phyloP scores from a whole-genome alignment of 2,113 vertebrate genomes.

The Myotis brandtii region DNA sequence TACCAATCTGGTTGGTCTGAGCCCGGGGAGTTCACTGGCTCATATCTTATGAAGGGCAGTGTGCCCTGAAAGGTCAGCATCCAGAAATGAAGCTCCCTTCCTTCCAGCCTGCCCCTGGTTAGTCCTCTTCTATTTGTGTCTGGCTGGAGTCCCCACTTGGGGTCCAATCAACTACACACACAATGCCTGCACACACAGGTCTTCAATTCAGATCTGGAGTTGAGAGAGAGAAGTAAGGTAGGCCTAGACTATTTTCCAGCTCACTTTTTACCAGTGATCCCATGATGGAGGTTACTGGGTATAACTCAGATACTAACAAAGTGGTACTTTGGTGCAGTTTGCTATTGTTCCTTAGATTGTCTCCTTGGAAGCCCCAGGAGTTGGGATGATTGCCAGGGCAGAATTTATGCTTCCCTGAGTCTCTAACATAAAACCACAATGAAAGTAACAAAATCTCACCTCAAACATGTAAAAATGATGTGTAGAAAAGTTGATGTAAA shows the following conservation, averaged over 20 bases:
- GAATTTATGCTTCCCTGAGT: not conserved
- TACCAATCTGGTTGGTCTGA: not conserved
- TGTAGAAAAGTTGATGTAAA: not conserved
- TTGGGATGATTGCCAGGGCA: not conserved
- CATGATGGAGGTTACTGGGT: not conserved
- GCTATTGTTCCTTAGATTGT: not conserved
- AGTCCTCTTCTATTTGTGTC: not conserved
- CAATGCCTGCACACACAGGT: not conserved
- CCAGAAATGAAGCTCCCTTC: not conserved
- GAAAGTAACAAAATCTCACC: not conserved
- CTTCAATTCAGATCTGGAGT: not conserved
- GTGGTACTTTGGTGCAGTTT: not conserved
- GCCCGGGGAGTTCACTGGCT: not conserved
- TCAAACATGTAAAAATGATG: not conserved
- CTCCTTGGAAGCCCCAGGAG: not conserved
- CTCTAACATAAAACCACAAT: slow-evolving; percentile 1
- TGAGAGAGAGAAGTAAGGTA: not conserved
- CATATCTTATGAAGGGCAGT: not conserved
- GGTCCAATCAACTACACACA: not conserved
- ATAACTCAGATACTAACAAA: not conserved
- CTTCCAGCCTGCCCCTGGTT: not conserved
- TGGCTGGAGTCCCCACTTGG: not conserved
- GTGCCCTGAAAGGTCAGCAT: not conserved
- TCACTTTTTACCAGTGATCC: not conserved
- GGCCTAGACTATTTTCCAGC: not conserved